Evolutionary conservation across 2,113 vertebrate genomes (phyloP), one percentile per base, ranked within the genome.

Genomic region (Festucalex cinctus): DNA sequence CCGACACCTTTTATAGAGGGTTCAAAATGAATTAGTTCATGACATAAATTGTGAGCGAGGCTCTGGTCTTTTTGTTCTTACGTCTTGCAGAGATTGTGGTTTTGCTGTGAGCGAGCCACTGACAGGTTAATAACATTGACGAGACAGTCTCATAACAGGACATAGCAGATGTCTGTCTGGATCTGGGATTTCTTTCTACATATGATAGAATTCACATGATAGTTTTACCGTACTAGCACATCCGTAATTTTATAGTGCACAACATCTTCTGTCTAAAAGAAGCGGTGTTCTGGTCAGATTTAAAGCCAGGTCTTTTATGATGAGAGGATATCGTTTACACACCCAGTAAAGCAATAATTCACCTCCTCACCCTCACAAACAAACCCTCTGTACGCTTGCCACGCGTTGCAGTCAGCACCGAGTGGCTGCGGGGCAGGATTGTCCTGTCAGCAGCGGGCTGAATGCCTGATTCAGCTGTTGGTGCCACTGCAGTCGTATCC

Each of bases 381-480:
- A 48, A 49, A 68, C 54, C 60, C 54, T 65, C 26, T 73, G 19
- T 66, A 48, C 35, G 5, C 39, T 51, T 5, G 14, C 69, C 51
- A 63, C 32, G 63, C 63, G 66, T 46, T 66, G 49, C 44, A 72
- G 70, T 73, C 57, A 71, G 44, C 74, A 57, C 44, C 54, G 43
- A 72, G 56, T 51, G 70, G 70, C 86, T 80, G 65, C 75, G 63
- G 71, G 74, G 59, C 4, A 36, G 73, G 68, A 84, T 84, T 75
- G 81, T 77, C 72, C 77, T 70, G 79, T 84, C 85, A 78, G 81
- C 76, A 76, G 70, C 37, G 67, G 69, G 59, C 66, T 74, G 71
- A 76, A 78, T 69, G 74, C 76, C 78, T 84, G 80, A 83, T 70
- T 85, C 83, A 88, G 85, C 80, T 76, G 36, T 58, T 71, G 73